A percentile compares a stretch with the other conserved stretches of the same genome.
Conservation (phyloP, 2,888 invertebrate species). For the Mythimna albipuncta region DNA sequence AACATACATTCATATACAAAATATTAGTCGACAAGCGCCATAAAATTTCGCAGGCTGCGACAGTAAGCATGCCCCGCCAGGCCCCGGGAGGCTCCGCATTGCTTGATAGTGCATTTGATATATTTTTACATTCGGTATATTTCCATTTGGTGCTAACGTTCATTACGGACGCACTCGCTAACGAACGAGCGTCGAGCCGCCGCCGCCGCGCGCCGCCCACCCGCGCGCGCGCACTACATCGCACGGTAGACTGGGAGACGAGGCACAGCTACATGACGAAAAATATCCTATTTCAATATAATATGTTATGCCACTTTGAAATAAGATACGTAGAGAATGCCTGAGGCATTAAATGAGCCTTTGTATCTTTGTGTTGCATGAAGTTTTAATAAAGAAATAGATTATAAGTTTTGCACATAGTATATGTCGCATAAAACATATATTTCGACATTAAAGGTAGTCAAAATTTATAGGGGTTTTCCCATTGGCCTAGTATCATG, state of each 20-base stretch:
- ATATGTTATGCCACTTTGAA: too few species aligned
- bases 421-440: too few species aligned
- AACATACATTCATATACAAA: too few species aligned
- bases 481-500: too few species aligned
- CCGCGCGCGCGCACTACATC: constrained; percentile 16
- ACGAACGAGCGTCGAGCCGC: constrained; percentile 77
- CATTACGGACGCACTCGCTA: constrained; percentile 88
- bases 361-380: too few species aligned
- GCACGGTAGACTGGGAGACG: constrained; percentile 13
- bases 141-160: constrained; percentile 82
- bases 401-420: too few species aligned
- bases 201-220: constrained; percentile 10
- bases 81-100: constrained; percentile 44
- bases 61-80: constrained; percentile 15
- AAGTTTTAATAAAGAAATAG: too few species aligned
- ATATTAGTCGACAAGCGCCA: not conserved
- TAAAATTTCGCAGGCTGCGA: not conserved
- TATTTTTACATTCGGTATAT: constrained; percentile 84
- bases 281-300: too few species aligned
- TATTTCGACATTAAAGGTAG: too few species aligned
- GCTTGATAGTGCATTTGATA: constrained; percentile 78
- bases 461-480: too few species aligned
- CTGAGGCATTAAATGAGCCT: too few species aligned
- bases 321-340: too few species aligned
- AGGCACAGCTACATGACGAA: not conserved